A percentile compares a stretch with the other conserved stretches of the same genome.
Conservation (phyloP, 2,888 invertebrate species). For the Tanytarsus gracilentus region DNA sequence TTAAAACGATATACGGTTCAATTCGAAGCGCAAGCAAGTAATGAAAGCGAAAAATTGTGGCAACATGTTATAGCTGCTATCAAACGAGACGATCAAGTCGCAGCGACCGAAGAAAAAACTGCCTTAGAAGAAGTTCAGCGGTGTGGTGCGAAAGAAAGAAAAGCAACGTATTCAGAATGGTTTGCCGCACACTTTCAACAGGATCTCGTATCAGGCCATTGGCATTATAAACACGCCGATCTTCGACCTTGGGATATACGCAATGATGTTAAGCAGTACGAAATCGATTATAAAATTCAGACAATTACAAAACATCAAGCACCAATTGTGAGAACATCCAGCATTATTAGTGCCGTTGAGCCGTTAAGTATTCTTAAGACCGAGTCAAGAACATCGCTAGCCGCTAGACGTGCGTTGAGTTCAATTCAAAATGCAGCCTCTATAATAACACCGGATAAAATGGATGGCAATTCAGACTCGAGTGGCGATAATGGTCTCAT, state of each 20-base stretch:
- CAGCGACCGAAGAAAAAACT: conserved; percentile 87
- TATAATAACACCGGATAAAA: conserved; percentile 43
- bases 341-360: conserved; percentile 56
- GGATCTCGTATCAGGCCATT: conserved; percentile 46
- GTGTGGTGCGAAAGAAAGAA: conserved; percentile 59
- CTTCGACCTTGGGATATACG: conserved; percentile 80
- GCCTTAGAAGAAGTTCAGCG: conserved; percentile 81
- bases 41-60: conserved; percentile 86
- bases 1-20: conserved; percentile 70
- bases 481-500: conserved; percentile 39
- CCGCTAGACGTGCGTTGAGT: conserved; percentile 46
- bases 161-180: conserved; percentile 59
- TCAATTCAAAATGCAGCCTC: conserved; percentile 44
- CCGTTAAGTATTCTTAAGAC: conserved; percentile 46
- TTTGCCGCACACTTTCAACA: conserved; percentile 64
- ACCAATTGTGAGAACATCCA: conserved; percentile 61
- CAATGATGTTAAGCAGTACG: conserved; percentile 80
- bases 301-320: conserved; percentile 69
- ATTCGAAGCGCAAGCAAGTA: conserved; percentile 63
- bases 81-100: conserved; percentile 68
- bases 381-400: conserved; percentile 47
- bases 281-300: conserved; percentile 67
- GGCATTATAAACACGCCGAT: conserved; percentile 71
- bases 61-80: conserved; percentile 78
- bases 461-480: conserved; percentile 46